A percentile compares a stretch with the other conserved stretches of the same genome.
phyloP scores from a whole-genome alignment of 2,113 vertebrate species.

The Cranoglanis bouderius region DNA sequence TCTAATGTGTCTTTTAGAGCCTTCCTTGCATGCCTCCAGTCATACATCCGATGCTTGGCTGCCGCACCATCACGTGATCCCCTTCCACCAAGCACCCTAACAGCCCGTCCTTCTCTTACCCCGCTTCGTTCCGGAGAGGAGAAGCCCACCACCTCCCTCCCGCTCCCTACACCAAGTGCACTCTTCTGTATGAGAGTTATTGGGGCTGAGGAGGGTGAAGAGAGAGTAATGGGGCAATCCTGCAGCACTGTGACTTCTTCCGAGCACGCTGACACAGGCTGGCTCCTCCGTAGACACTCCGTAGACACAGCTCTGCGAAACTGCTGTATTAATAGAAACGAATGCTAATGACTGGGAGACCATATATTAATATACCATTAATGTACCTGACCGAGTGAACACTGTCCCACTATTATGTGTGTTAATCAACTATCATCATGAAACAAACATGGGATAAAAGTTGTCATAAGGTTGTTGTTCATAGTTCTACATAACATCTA shows the following conservation, averaged over 20 bases:
- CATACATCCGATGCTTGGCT: constrained; percentile 64
- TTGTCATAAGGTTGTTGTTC: not conserved
- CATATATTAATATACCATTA: too few species aligned
- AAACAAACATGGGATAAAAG: not conserved
- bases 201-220: constrained; percentile 37
- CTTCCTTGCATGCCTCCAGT: constrained; percentile 70
- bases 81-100: constrained; percentile 46
- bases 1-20: constrained; percentile 67
- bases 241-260: constrained; percentile 65
- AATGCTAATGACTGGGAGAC: not conserved
- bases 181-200: not conserved
- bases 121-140: constrained; percentile 60
- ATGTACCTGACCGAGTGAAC: too few species aligned
- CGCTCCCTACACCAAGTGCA: constrained; percentile 39
- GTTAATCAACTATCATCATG: not conserved
- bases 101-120: constrained; percentile 48
- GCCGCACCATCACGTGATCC: constrained; percentile 47
- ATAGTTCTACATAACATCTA: not conserved
- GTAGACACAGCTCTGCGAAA: not conserved
- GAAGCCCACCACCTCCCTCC: constrained; percentile 61
- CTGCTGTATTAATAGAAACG: constrained; percentile 50
- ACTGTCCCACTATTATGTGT: not conserved
- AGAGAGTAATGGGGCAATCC: constrained; percentile 61
- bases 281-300: constrained; percentile 62
- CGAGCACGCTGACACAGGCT: constrained; percentile 60